Evolutionary conservation across 1,140 invertebrate genomes (phyloP), one percentile per base, ranked within the genome.

Genomic region (Tachypleus tridentatus): DNA sequence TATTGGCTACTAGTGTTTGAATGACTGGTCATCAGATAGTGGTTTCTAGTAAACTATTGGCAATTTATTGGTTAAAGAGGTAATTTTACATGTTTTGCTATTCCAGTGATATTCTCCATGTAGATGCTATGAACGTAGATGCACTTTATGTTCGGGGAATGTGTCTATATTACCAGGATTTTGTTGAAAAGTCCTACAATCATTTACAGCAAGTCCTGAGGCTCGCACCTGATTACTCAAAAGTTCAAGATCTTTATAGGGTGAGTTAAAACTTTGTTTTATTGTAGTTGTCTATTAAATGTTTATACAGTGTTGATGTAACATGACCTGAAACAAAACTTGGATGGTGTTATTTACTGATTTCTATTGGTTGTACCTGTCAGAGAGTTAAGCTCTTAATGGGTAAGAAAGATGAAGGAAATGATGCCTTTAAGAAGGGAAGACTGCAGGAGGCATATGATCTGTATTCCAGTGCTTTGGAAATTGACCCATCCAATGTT

Each of bases 201-300:
- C 90, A 95, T 78, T 95, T 97, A 73, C 88, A 93, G 77, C 88
- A 93, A 78, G 91, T 94, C 3, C 75, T 97, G 49, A 82, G 87
- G 72, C 78, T 95, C 50, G 90, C 89, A 54, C 94, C 93, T 7
- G 93, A 97, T 76, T 91, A 97, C 69, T 80, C 78, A 58, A 95
- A 93, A 79, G 89, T 92, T 57, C 84, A 88, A 77, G 84, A 87
- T 66, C 85, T 87, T 72, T 94, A 93, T 73, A 94, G 88, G 77
- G 85, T 87, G 79, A 68, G 64, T 64, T 7, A 10, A 60, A 4
- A 59, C 9, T 49, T 58, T 6, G 51, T 10, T 49, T 60, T 57
- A n/a, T n/a, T 64, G 8, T 62, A 9, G 3, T 4, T 63, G 4
- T 51, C 10, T 48, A 4, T 51, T n/a, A 52, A 62, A 57, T 62